Conservation (phyloP, 2,888 invertebrate genomes). For the Zygothrica quintamaculata region DNA sequence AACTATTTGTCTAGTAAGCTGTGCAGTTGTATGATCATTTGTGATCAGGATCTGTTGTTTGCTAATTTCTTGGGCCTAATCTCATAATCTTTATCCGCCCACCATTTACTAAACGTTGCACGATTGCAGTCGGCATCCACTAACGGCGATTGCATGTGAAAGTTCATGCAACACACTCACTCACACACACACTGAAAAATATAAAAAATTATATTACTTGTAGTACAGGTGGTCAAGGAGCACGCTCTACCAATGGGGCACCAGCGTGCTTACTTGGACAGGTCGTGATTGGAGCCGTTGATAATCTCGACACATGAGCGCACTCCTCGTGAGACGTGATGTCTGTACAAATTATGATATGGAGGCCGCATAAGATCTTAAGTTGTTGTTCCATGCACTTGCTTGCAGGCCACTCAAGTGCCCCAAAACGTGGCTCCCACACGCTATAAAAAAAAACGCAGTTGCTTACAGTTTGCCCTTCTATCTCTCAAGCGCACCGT, state of each 20-base stretch:
- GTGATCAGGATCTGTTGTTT: conserved; percentile 43
- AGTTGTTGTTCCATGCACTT: conserved; percentile 58
- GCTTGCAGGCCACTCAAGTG: conserved; percentile 42
- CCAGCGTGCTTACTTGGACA: conserved; percentile 12
- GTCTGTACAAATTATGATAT: conserved; percentile 68
- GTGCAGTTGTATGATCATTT: conserved; percentile 41
- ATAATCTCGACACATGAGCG: conserved; percentile 70
- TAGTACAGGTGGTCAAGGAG: conserved; percentile 45
- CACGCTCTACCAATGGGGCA: conserved; percentile 21
- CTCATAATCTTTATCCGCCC: conserved; percentile 48
- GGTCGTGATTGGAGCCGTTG: conserved; percentile 66
- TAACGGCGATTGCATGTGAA: conserved; percentile 56
- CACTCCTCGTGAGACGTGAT: conserved; percentile 56
- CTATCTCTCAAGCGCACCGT: conserved; percentile 6
- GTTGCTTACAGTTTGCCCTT: not conserved
- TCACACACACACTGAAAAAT: not conserved
- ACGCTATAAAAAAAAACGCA: conserved; percentile 45
- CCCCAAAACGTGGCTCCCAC: conserved; percentile 55
- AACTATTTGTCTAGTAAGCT: conserved; percentile 34
- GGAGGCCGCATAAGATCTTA: conserved; percentile 43
- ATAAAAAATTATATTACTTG: conserved; percentile 7
- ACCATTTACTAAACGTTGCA: conserved; percentile 48
- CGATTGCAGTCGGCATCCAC: conserved; percentile 13
- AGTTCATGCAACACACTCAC: conserved; percentile 46
- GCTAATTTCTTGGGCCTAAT: conserved; percentile 42